Base-by-base conservation (phyloP, 2,888 invertebrate genomes). In the Pocota personata region DNA sequence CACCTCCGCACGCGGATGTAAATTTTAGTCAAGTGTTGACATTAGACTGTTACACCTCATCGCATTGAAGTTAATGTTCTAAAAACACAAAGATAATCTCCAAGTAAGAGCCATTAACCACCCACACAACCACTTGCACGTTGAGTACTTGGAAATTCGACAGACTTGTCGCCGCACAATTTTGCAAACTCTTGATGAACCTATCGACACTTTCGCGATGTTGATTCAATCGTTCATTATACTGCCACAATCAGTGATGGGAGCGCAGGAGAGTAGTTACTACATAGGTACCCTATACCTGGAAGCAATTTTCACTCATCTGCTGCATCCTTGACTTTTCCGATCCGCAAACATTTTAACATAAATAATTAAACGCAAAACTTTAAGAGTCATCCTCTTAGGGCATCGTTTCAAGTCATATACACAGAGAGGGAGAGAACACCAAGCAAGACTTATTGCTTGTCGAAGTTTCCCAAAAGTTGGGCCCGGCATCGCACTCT, bases 291-390 rank as follows among this genome's bases (percentile, higher is more conserved):
- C 8, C 32, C 52, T 6, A 30, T 4, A 32, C 32, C 19, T 32
- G 35, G 12, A 16, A 27, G 10, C n/a, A 16, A 57, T 27, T 55
- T 12, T 16, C 16, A n/a, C n/a, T n/a, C n/a, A n/a, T 14, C 19
- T 21, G 1, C 48, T 37, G 30, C 57, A 73, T 50, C 52, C 40
- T 60, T 62, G 60, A 69, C 46, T 80, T 46, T 82, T 10, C 30
- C 57, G 62, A 16, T 64, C 16, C 16, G 32, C 16, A 64, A 82
- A 76, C 30, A 46, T 77, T 77, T 69, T 64, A 76, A 27, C 62
- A 57, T 71, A 82, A 77, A 82, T 76, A 67, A 66, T 50, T 66
- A 57, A 72, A n/a, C n/a, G 21, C 67, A 48, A 69, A 82, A 71
- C 46, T 78, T 72, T 40, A 24, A 48, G 48, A 66, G 64, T 71